A percentile compares a stretch with the other conserved stretches of the same genome.
phyloP scores from a whole-genome alignment of 2,888 invertebrate species.

The Metopia argyrocephala region DNA sequence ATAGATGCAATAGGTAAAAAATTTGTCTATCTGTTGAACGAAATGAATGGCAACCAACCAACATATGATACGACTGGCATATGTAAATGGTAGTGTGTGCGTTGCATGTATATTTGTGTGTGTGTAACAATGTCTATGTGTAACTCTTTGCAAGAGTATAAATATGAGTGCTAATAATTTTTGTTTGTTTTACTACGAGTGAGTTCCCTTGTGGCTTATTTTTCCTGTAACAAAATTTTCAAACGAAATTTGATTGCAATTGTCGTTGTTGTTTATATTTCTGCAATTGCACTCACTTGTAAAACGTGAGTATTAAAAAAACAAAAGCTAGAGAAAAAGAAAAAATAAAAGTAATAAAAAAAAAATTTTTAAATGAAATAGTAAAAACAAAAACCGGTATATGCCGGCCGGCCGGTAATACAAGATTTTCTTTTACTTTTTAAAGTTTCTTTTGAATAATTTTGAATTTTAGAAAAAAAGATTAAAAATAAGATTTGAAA shows the following conservation, averaged over 20 bases:
- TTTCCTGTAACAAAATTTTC: conserved; percentile 9
- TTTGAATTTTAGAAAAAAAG: background rate
- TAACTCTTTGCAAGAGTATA: background rate
- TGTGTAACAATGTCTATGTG: conserved; percentile 15
- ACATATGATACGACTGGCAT: background rate
- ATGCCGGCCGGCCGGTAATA: conserved; percentile 62
- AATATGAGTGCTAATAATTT: too few species aligned
- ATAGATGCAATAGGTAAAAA: conserved; percentile 78
- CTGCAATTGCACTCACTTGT: background rate
- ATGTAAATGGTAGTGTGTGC: background rate
- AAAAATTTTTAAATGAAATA: too few species aligned
- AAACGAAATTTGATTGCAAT: background rate
- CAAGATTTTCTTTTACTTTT: conserved; percentile 43
- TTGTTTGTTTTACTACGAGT: conserved; percentile 27
- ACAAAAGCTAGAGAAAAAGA: conserved; percentile 9
- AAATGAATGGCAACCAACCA: background rate
- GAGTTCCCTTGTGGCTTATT: conserved; percentile 38
- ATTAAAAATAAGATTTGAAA: conserved; percentile 21
- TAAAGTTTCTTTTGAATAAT: conserved; percentile 23
- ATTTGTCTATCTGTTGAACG: conserved; percentile 63
- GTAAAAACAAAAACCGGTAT: conserved; percentile 28
- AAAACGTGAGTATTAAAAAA: background rate
- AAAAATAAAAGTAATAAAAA: too few species aligned
- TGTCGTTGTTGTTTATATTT: background rate
- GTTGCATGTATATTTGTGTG: background rate